Evolutionary conservation across 2,888 invertebrate species (phyloP).

Genomic region (Lathronympha strigana): DNA sequence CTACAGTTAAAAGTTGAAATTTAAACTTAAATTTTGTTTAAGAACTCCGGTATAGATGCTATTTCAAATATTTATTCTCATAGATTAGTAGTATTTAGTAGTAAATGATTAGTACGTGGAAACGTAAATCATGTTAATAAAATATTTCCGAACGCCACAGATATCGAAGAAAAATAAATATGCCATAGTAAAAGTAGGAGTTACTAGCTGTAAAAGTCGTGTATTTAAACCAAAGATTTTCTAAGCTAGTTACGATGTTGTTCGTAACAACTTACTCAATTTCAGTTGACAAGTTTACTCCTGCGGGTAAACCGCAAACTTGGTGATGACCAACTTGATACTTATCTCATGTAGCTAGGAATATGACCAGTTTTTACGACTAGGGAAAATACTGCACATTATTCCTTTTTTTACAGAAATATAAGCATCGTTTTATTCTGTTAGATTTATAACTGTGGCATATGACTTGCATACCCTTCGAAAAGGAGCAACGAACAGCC

Average conservation of each 20-base stretch:
- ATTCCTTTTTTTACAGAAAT: no score
- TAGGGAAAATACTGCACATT: not conserved
- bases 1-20: no score
- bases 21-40: no score
- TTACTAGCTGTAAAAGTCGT: not conserved
- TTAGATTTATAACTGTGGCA: no score
- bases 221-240: not conserved
- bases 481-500: no score
- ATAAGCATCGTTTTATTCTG: no score
- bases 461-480: no score
- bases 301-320: constrained; percentile 10
- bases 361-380: not conserved
- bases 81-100: no score
- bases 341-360: not conserved
- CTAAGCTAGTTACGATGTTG: not conserved
- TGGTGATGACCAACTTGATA: constrained; percentile 11
- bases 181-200: not conserved
- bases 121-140: not conserved
- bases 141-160: not conserved
- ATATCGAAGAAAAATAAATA: not conserved
- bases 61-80: no score
- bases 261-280: constrained; percentile 28
- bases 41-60: no score
- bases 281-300: constrained; percentile 27
- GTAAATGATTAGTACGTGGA: no score